phyloP scores from a whole-genome alignment of 2,113 vertebrate species.

The Cynoglossus semilaevis region DNA sequence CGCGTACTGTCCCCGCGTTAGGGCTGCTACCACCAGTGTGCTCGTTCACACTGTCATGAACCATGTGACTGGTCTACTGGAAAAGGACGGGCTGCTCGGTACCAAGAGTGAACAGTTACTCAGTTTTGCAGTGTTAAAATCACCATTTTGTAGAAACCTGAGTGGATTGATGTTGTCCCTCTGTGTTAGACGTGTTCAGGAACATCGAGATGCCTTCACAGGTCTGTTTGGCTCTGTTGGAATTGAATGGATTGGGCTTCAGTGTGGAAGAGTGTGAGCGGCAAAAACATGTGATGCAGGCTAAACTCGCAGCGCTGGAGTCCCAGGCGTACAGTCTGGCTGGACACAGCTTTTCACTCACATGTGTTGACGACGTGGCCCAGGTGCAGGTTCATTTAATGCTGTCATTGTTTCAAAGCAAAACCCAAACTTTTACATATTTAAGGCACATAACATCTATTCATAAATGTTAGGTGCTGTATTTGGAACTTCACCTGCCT shows the following conservation, averaged over 20 bases:
- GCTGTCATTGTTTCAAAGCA: not conserved
- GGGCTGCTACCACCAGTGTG: conserved; percentile 85
- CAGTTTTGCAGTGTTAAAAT: not conserved
- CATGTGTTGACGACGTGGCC: conserved; percentile 88
- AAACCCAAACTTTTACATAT: not conserved
- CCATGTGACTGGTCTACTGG: conserved; percentile 77
- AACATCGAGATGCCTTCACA: conserved; percentile 92
- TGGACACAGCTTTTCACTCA: conserved; percentile 92
- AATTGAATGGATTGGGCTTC: conserved; percentile 95
- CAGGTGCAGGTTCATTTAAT: conserved; percentile 73
- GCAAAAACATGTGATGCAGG: conserved; percentile 92
- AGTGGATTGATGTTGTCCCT: not conserved
- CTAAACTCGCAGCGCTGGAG: conserved; percentile 87
- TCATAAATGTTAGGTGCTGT: conserved; percentile 80
- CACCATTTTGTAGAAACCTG: not conserved
- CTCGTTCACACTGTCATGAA: conserved; percentile 81
- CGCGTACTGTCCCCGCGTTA: conserved; percentile 81
- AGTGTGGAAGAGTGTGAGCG: conserved; percentile 85
- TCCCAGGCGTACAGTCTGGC: conserved; percentile 84
- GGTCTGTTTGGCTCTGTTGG: conserved; percentile 89
- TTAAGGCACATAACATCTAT: not conserved
- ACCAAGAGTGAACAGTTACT: not conserved
- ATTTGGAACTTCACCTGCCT: conserved; percentile 91
- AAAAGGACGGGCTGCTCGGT: conserved; percentile 86
- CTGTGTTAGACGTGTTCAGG: conserved; percentile 79